Conservation (phyloP, 2,113 vertebrate species). For the Recurvirostra avosetta region DNA sequence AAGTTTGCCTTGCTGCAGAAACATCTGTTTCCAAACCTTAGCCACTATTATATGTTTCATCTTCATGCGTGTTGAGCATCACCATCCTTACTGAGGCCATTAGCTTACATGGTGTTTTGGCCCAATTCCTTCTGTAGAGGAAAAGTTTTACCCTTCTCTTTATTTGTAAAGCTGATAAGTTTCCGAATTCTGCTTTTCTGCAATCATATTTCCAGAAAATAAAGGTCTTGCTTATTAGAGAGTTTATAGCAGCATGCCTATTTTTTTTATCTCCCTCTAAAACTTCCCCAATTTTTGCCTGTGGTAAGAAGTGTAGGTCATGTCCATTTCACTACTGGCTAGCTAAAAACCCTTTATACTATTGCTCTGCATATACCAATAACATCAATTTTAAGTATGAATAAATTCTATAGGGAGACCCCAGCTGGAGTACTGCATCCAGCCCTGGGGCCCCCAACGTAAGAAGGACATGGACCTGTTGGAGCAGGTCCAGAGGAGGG, state of each 20-base stretch:
- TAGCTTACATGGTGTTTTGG: neutral
- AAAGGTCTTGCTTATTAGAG: neutral
- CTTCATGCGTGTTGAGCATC: neutral
- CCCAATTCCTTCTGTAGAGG: neutral
- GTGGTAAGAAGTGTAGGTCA: neutral
- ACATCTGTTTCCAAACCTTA: neutral
- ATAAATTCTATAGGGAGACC: neutral
- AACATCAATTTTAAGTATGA: neutral
- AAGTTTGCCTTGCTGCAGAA: neutral
- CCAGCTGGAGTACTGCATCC: neutral
- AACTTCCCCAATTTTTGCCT: neutral
- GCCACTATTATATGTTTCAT: neutral
- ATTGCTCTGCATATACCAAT: neutral
- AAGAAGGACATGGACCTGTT: neutral
- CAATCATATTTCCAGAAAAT: neutral
- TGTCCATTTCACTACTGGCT: neutral
- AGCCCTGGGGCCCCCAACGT: neutral
- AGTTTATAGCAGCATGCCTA: neutral
- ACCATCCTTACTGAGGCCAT: neutral
- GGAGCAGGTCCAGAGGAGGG: neutral
- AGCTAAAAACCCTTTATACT: neutral
- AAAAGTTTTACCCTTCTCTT: neutral
- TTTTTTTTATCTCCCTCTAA: neutral
- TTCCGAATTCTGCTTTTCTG: neutral
- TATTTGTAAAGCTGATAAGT: neutral